Evolutionary conservation across 2,113 vertebrate genomes (phyloP), one percentile per base, ranked within the genome.

Genomic region (Heterotilapia buettikoferi): DNA sequence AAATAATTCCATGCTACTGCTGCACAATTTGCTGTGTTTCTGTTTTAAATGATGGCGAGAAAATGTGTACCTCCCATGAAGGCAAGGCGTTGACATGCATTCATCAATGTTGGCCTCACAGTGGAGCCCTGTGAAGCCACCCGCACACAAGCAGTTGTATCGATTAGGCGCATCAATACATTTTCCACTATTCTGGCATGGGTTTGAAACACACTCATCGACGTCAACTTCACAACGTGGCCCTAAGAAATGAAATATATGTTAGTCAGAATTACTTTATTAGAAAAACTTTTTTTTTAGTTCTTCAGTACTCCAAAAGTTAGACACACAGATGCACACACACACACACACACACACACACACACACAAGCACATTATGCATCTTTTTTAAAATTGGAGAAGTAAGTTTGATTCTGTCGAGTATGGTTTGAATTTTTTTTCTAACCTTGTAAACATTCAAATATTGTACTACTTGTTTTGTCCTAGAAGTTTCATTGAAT

Each of bases 71-170:
- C 97, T 97, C 96, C 97, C 97, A 83, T 96, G 96, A 92, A 97
- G 95, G 97, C 97, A 98, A 88, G 97, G 97, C 73, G 93, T 95
- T 91, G 97, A 96, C 90, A 93, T 81, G 91, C 96, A 98, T 90
- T 98, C 96, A 59, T 97, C 95, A 94, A 93, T 89, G 93, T 97
- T 96, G 87, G 66, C 94, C 90, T 97, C 96, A 19, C 97, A 98
- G 92, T 93, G 92, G 82, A 84, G 90, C 84, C 97, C 96, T 1
- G 78, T 91, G 93, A 98, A 97, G 54, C 96, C 96, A 80, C 88
- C 92, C 52, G 88, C 92, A 88, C 96, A 97, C 84, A 96, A 83
- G 90, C 97, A 98, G 73, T 88, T 94, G 81, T 96, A 98, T 93
- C 87, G 96, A 94, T 66, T 88, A 57, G 96, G 83, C 4, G 78